Conservation (phyloP, 2,888 invertebrate species). For the Diarsia rubi region DNA sequence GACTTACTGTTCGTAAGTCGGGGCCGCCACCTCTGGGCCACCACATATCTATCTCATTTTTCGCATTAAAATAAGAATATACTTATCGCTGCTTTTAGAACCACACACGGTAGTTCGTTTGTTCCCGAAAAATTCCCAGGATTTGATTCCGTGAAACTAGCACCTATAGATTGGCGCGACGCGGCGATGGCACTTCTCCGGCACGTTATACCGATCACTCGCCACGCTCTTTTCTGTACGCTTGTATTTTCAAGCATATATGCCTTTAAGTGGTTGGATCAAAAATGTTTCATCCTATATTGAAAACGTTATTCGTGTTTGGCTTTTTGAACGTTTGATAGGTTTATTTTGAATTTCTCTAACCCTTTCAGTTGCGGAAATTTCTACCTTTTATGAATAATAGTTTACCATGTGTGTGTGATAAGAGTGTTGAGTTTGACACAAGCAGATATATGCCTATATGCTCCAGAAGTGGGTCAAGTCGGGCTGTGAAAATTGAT, state of each 20-base stretch:
- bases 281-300: background rate
- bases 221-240: conserved; percentile 13
- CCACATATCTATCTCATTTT: background rate
- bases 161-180: conserved; percentile 57
- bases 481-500: too few species aligned
- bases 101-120: conserved; percentile 54
- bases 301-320: background rate
- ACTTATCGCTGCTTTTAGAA: background rate
- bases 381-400: background rate
- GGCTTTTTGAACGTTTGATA: background rate
- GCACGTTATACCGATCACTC: conserved; percentile 48
- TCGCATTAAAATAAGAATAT: background rate
- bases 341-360: background rate
- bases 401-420: too few species aligned
- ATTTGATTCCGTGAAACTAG: conserved; percentile 64
- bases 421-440: too few species aligned
- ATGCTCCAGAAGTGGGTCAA: too few species aligned
- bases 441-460: too few species aligned
- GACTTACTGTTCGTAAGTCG: too few species aligned
- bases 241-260: conserved; percentile 44
- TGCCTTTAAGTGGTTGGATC: conserved; percentile 15
- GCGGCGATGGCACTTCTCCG: conserved; percentile 48
- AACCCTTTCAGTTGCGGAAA: background rate
- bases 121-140: conserved; percentile 53
- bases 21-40: too few species aligned